Percentiles rank a stretch among this genome's conserved stretches.
Evolutionary conservation across 2,113 vertebrate species (phyloP).

Genomic region (Bettongia penicillata): DNA sequence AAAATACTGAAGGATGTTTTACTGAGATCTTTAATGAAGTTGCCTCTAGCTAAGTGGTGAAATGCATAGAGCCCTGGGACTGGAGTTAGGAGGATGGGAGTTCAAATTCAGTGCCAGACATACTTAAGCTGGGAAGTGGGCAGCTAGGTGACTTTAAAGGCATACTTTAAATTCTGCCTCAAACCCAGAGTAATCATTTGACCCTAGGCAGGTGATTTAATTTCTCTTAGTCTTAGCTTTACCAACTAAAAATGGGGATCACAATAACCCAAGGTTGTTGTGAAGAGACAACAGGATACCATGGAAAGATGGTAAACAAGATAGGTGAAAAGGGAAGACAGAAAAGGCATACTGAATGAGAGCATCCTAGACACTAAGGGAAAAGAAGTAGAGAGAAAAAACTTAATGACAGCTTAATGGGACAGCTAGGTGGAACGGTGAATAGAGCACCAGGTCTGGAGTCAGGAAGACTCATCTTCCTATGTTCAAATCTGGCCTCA

Average conservation of each 20-base stretch:
- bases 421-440: too few relatives aligned
- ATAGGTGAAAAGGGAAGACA: neutral
- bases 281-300: neutral
- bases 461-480: neutral
- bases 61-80: neutral
- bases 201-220: neutral
- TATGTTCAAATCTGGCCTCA: neutral
- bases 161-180: neutral
- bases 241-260: neutral
- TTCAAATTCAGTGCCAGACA: neutral
- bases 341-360: neutral
- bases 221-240: neutral
- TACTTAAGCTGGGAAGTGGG: too few relatives aligned
- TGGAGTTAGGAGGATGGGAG: neutral
- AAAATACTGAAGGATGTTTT: conserved; percentile 17
- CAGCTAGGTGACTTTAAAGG: too few relatives aligned
- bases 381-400: neutral
- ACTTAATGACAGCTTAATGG: neutral
- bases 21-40: neutral
- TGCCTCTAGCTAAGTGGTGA: neutral
- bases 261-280: neutral
- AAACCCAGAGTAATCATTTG: neutral
- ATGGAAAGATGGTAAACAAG: neutral
- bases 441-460: neutral
- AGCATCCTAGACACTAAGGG: neutral